Percentiles rank a stretch among this genome's conserved stretches.
Evolutionary conservation across 37 sponge, comb jelly and placozoan species (phyloP).

Genomic region (Amphimedon queenslandica): DNA sequence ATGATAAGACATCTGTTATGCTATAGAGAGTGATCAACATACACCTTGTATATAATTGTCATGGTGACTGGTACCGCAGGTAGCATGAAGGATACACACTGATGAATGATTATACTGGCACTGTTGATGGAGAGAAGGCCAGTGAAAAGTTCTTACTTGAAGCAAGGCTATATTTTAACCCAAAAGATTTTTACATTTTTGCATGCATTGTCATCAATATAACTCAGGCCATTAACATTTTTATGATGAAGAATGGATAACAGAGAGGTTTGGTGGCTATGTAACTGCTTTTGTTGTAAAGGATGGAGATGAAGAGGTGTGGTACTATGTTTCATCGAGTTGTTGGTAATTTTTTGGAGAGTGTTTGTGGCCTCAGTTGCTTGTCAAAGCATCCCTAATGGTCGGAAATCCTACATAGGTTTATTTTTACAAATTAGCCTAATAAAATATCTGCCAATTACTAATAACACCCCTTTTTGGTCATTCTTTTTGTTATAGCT

Average conservation of each 20-base stretch:
- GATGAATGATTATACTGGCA: slow-evolving; percentile 24
- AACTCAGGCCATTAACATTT: too few relatives aligned
- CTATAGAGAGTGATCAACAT: not conserved
- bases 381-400: too few relatives aligned
- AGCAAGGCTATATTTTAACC: slow-evolving; percentile 17
- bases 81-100: slow-evolving; percentile 51
- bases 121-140: slow-evolving; percentile 1
- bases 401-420: too few relatives aligned
- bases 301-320: slow-evolving; percentile 79
- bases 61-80: slow-evolving; percentile 26
- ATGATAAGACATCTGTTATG: not conserved
- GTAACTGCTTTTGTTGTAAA: slow-evolving; percentile 53
- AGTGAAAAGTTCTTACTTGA: slow-evolving; percentile 45
- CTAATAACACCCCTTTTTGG: too few relatives aligned
- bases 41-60: slow-evolving; percentile 26
- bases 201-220: too few relatives aligned
- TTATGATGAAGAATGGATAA: slow-evolving; percentile 65
- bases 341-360: not conserved
- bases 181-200: slow-evolving; percentile 24
- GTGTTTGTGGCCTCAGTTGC: too few relatives aligned
- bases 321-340: not conserved
- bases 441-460: too few relatives aligned
- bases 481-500: too few relatives aligned
- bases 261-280: slow-evolving; percentile 67
- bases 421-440: too few relatives aligned